Evolutionary conservation across 2,888 invertebrate species (phyloP).

Genomic region (Eurytoma californica): DNA sequence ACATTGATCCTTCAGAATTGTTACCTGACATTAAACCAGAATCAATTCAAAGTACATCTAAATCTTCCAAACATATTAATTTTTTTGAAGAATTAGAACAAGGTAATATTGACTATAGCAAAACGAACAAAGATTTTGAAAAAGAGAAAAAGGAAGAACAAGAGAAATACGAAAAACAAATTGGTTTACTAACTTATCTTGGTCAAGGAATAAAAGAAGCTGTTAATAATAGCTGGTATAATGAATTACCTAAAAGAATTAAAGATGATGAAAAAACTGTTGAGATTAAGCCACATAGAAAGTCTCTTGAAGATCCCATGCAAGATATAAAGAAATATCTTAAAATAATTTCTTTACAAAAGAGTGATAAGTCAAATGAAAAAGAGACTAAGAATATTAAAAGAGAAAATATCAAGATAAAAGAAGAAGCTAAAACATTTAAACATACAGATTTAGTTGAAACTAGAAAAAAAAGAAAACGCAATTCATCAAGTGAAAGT

Average conservation of each 20-base stretch:
- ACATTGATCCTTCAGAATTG: constrained; percentile 60
- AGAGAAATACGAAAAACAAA: constrained; percentile 98
- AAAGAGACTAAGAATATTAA: not conserved
- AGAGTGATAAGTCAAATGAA: not conserved
- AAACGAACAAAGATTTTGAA: constrained; percentile 90
- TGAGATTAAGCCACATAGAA: constrained; percentile 82
- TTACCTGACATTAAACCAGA: constrained; percentile 60
- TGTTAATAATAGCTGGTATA: constrained; percentile 94
- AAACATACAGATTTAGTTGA: constrained; percentile 7
- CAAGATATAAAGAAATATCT: constrained; percentile 81
- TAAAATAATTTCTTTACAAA: constrained; percentile 62
- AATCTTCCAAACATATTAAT: constrained; percentile 81
- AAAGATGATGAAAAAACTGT: constrained; percentile 76
- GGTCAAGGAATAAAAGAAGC: constrained; percentile 94
- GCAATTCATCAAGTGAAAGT: constrained; percentile 43
- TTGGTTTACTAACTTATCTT: constrained; percentile 95
- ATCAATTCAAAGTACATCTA: constrained; percentile 54
- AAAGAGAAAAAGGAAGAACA: constrained; percentile 92
- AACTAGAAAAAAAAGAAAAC: constrained; percentile 38
- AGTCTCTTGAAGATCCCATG: constrained; percentile 85
- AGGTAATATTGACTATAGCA: constrained; percentile 78
- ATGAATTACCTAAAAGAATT: constrained; percentile 81
- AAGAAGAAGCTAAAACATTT: not conserved
- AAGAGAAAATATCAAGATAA: not conserved
- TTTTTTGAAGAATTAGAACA: constrained; percentile 91